Evolutionary conservation across 2,888 invertebrate genomes (phyloP).

Genomic region (Diplazon laetatorius): DNA sequence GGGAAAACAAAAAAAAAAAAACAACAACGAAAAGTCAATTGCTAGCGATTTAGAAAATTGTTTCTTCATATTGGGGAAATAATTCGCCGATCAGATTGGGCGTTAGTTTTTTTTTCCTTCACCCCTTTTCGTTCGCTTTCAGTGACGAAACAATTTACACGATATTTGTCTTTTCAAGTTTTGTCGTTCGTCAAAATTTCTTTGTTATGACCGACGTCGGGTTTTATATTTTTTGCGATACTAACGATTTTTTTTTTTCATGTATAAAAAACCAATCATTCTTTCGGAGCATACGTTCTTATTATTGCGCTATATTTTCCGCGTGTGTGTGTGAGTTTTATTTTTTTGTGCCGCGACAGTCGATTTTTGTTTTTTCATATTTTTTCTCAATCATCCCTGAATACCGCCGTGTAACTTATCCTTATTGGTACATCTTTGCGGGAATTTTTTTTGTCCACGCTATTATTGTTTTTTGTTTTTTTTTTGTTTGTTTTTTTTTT

Average conservation of each 20-base stretch:
- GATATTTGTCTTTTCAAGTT: conserved; percentile 16
- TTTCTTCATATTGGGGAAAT: no score
- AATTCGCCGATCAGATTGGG: no score
- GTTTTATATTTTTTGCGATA: conserved; percentile 48
- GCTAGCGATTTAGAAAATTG: conserved; percentile 56
- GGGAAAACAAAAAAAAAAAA: conserved; percentile 64
- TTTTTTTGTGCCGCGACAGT: conserved; percentile 61
- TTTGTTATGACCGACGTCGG: conserved; percentile 53
- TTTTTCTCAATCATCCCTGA: conserved; percentile 42
- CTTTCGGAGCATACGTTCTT: conserved; percentile 50
- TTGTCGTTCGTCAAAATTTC: conserved; percentile 33
- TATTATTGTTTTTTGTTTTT: conserved; percentile 18
- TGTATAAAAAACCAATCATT: conserved; percentile 44
- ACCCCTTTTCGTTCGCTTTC: conserved; percentile 26
- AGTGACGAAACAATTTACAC: conserved; percentile 56
- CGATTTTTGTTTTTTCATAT: conserved; percentile 26
- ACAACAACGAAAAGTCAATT: conserved; percentile 40
- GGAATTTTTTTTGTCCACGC: conserved; percentile 18
- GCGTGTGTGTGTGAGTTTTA: not conserved
- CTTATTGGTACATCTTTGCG: conserved; percentile 56
- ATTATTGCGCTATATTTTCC: conserved; percentile 51
- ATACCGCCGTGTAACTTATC: conserved; percentile 50
- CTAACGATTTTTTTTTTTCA: conserved; percentile 58
- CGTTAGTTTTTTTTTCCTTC: conserved; percentile 2
- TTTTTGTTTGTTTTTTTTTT: not conserved